A percentile compares a stretch with the other conserved stretches of the same genome.
Conservation (phyloP, 2,888 invertebrate genomes). For the Cecidostiba fungosa region DNA sequence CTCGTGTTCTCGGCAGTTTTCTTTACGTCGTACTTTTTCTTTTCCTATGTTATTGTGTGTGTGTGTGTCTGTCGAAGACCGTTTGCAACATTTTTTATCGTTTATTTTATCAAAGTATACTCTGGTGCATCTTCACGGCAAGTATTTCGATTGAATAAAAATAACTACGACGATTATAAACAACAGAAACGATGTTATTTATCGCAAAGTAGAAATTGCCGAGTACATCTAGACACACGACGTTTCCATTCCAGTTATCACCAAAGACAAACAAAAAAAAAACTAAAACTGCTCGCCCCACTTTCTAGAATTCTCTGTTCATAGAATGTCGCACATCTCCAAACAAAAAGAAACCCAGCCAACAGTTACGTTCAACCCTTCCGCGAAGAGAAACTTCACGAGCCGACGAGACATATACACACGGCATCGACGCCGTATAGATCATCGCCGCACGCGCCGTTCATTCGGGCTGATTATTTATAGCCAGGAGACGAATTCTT, state of each 20-base stretch:
- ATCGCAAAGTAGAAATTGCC: too few relatives aligned
- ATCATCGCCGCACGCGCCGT: slow-evolving; percentile 65
- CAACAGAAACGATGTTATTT: too few relatives aligned
- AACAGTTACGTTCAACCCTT: slow-evolving; percentile 15
- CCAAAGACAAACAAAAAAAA: not conserved
- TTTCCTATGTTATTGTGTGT: not conserved
- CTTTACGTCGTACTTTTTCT: not conserved
- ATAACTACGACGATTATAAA: too few relatives aligned
- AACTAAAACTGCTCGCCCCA: not conserved
- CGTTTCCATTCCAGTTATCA: too few relatives aligned
- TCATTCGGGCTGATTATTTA: slow-evolving; percentile 70
- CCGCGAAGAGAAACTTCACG: not conserved
- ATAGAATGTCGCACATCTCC: not conserved
- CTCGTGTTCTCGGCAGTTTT: not conserved
- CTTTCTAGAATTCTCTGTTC: not conserved
- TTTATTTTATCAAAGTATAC: not conserved
- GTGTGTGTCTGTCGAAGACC: too few relatives aligned
- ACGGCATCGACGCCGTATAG: slow-evolving; percentile 30
- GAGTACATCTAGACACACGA: too few relatives aligned
- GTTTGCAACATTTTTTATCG: not conserved
- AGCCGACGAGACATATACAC: not conserved
- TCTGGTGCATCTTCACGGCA: too few relatives aligned
- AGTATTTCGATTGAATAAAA: too few relatives aligned
- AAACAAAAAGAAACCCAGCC: not conserved
- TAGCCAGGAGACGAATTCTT: slow-evolving; percentile 71